These are phyloP conservation scores for Intellagama lesueurii DNA, from an alignment of 2,797 vertebrate species.

Conservation along the genomic window DNA sequence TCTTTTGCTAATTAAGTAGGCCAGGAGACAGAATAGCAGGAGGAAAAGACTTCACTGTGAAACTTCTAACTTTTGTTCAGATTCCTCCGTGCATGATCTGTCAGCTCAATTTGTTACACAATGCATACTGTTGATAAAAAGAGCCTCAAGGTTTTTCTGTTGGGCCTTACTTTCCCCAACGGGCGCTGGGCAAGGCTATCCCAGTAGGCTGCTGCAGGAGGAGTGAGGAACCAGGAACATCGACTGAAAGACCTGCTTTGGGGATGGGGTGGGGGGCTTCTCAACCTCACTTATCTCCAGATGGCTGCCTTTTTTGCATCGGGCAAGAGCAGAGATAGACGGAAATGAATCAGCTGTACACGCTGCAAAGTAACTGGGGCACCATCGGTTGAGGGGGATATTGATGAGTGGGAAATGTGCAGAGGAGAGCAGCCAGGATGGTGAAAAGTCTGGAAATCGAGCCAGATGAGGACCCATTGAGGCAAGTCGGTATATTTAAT, in stretches of 20 bases:
- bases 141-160: background rate
- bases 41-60: slow-evolving; percentile 35
- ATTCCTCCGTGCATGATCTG: background rate
- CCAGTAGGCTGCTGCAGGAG: no score
- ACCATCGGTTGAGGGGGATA: no score
- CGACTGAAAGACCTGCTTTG: background rate
- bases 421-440: no score
- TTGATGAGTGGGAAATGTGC: no score
- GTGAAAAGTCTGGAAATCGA: no score
- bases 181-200: no score
- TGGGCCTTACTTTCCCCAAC: background rate
- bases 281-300: background rate
- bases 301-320: background rate
- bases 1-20: slow-evolving; percentile 54
- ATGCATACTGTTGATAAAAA: background rate
- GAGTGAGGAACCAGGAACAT: background rate
- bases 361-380: no score
- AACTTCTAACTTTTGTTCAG: slow-evolving; percentile 40
- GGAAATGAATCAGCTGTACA: no score
- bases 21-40: slow-evolving; percentile 46
- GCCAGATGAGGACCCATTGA: no score
- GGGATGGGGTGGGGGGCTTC: background rate
- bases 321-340: no score
- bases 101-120: background rate
- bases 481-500: no score